Conservation (phyloP, 2,113 vertebrate species). For the Corapipo altera region DNA sequence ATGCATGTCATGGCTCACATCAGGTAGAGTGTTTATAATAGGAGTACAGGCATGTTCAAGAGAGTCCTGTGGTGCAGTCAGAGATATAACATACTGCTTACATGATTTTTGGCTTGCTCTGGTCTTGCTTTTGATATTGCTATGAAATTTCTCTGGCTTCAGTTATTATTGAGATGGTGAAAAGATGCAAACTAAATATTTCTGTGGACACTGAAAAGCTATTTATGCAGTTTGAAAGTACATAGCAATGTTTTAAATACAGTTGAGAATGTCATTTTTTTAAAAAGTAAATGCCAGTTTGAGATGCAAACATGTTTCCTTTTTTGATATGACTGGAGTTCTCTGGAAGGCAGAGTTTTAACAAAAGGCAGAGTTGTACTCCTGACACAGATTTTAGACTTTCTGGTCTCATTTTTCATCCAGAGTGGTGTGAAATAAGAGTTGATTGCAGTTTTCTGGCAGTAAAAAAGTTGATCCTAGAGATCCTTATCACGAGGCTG, state of each 20-base stretch:
- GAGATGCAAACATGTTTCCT: not conserved
- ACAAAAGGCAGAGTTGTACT: not conserved
- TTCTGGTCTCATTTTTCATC: constrained; percentile 26
- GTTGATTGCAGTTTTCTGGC: constrained; percentile 46
- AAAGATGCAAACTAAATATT: not conserved
- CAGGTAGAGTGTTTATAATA: not conserved
- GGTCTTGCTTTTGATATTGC: not conserved
- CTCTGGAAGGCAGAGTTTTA: not conserved
- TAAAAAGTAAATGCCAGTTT: not conserved
- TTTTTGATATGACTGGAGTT: not conserved
- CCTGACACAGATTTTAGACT: not conserved
- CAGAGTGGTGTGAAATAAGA: constrained; percentile 25
- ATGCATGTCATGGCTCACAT: not conserved
- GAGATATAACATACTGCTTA: not conserved
- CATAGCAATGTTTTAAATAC: not conserved
- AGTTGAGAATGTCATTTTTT: not conserved
- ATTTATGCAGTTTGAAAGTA: not conserved
- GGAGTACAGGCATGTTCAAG: not conserved
- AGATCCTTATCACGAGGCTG: constrained; percentile 16
- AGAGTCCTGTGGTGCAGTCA: not conserved
- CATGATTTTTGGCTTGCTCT: constrained; percentile 15
- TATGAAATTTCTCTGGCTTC: constrained; percentile 20
- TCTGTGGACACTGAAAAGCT: not conserved
- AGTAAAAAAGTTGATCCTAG: constrained; percentile 13
- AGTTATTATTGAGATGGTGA: not conserved